Conservation (phyloP, 2,888 invertebrate genomes). For the Acanthococcus lagerstroemiae region DNA sequence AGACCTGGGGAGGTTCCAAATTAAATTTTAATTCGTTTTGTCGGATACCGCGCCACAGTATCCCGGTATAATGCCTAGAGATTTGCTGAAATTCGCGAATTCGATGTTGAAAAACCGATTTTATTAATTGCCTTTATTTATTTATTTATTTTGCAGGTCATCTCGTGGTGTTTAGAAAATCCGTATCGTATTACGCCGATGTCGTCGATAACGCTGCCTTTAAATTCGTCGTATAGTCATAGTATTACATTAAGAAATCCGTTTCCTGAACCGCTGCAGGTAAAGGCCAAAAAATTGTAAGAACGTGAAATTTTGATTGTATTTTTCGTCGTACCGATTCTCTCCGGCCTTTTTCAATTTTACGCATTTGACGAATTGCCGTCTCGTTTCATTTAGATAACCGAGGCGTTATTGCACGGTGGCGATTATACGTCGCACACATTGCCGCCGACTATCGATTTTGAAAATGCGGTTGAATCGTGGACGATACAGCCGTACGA, state of each 20-base stretch:
- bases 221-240: constrained; percentile 81
- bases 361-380: no score
- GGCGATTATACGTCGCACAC: constrained; percentile 18
- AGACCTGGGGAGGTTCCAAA: no score
- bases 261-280: constrained; percentile 72
- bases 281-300: constrained; percentile 41
- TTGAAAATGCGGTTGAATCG: constrained; percentile 26
- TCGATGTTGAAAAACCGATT: no score
- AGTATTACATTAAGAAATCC: constrained; percentile 92
- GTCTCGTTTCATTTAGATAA: no score
- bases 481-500: constrained; percentile 88
- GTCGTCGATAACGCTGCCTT: constrained; percentile 78
- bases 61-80: no score
- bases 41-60: no score
- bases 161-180: constrained; percentile 56
- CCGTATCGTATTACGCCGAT: constrained; percentile 85
- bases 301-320: not conserved
- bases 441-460: constrained; percentile 13
- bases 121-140: no score
- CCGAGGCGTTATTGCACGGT: constrained; percentile 17
- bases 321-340: no score
- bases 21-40: no score
- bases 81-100: no score
- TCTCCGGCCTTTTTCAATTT: no score
- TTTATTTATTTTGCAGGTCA: no score